Conservation (phyloP, 2,797 vertebrate species). For the Heliangelus exortis region DNA sequence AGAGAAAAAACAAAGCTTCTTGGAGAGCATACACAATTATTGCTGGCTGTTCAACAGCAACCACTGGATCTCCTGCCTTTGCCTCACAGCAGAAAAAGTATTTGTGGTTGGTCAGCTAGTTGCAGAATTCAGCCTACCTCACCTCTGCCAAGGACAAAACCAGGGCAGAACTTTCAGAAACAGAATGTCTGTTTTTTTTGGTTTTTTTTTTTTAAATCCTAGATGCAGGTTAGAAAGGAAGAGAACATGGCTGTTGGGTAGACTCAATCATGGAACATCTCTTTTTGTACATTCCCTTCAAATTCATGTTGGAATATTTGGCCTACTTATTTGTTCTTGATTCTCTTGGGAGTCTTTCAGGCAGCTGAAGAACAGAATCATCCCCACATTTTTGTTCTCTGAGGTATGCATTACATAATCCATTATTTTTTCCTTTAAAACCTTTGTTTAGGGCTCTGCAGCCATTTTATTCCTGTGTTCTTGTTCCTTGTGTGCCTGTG, state of each 20-base stretch:
- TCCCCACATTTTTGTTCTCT: conserved; percentile 5
- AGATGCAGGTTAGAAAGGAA: neutral
- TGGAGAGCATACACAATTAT: neutral
- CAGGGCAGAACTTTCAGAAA: neutral
- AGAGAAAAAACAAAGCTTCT: neutral
- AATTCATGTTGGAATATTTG: neutral
- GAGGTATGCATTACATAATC: conserved; percentile 17
- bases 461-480: neutral
- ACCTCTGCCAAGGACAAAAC: neutral
- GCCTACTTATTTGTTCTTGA: conserved; percentile 28
- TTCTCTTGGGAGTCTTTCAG: conserved; percentile 11
- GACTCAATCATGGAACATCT: neutral
- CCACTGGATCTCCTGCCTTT: neutral
- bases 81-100: neutral
- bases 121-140: neutral
- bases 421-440: neutral
- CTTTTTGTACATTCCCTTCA: neutral
- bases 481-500: neutral
- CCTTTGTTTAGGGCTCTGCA: conserved; percentile 24
- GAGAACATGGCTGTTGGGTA: neutral
- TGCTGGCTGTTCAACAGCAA: neutral
- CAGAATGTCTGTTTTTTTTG: neutral
- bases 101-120: neutral
- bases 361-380: conserved; percentile 1
- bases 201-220: neutral